Percentiles rank a stretch among this genome's conserved stretches.
Conservation (phyloP, 2,888 invertebrate species). For the Plebejus anna region DNA sequence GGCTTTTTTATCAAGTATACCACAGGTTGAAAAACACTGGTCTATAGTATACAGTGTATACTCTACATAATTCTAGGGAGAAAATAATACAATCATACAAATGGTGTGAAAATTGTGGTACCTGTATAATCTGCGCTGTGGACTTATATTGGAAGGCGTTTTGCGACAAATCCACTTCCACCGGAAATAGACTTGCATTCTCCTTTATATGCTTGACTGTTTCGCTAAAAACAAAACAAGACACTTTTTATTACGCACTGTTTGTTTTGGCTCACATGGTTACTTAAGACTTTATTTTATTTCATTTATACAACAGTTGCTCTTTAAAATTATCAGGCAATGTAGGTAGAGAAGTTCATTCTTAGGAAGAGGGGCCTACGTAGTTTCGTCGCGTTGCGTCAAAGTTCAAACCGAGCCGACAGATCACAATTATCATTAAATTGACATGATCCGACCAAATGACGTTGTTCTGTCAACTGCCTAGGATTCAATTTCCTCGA, state of each 20-base stretch:
- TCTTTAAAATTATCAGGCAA: neutral
- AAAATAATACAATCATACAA: neutral
- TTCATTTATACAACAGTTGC: neutral
- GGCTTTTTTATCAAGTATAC: no score
- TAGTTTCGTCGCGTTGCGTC: neutral
- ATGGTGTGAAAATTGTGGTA: conserved; percentile 36
- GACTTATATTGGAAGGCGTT: conserved; percentile 95
- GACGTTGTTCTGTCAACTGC: no score
- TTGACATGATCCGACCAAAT: no score
- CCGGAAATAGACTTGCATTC: conserved; percentile 90
- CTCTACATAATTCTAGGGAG: no score
- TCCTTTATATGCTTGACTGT: conserved; percentile 88
- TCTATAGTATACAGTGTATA: no score
- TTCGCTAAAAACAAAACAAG: conserved; percentile 64
- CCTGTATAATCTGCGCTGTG: conserved; percentile 72
- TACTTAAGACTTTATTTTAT: no score
- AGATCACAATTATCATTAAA: no score
- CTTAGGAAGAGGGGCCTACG: neutral
- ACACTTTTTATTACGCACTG: neutral
- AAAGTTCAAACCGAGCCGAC: neutral
- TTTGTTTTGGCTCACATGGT: neutral
- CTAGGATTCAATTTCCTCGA: no score
- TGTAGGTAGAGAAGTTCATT: neutral
- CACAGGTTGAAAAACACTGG: no score
- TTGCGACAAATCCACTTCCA: conserved; percentile 96